phyloP scores from a whole-genome alignment of 2,888 invertebrate genomes.

The Erebia palarica region DNA sequence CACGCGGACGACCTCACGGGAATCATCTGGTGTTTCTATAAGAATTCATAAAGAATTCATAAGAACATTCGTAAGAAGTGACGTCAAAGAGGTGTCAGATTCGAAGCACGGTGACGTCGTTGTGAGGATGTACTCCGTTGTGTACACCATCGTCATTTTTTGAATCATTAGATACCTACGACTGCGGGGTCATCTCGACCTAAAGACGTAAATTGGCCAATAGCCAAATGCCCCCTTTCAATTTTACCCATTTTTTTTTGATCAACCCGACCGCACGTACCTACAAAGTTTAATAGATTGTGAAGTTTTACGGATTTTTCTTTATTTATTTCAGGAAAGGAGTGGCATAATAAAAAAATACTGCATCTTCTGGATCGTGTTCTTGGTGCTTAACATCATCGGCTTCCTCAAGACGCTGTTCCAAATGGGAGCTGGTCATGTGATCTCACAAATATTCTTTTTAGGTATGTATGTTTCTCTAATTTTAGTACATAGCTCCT shows the following conservation, averaged over 20 bases:
- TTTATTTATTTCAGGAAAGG: conserved; percentile 60
- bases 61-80: conserved; percentile 37
- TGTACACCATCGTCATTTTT: conserved; percentile 65
- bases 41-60: no score
- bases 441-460: conserved; percentile 68
- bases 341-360: conserved; percentile 71
- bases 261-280: no score
- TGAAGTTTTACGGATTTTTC: neutral
- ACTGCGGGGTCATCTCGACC: no score
- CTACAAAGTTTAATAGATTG: no score
- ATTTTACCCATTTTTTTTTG: no score
- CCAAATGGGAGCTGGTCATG: conserved; percentile 71
- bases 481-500: neutral
- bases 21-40: no score
- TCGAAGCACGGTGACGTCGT: conserved; percentile 59
- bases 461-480: conserved; percentile 56
- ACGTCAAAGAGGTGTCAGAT: conserved; percentile 56
- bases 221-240: no score
- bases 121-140: conserved; percentile 59
- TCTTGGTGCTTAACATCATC: conserved; percentile 71
- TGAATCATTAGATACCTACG: no score
- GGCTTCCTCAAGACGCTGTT: conserved; percentile 73
- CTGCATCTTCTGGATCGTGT: conserved; percentile 77
- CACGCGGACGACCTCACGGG: no score
- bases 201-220: no score